Conservation (phyloP, 2,113 vertebrate species). For the Macrotis lagotis region DNA sequence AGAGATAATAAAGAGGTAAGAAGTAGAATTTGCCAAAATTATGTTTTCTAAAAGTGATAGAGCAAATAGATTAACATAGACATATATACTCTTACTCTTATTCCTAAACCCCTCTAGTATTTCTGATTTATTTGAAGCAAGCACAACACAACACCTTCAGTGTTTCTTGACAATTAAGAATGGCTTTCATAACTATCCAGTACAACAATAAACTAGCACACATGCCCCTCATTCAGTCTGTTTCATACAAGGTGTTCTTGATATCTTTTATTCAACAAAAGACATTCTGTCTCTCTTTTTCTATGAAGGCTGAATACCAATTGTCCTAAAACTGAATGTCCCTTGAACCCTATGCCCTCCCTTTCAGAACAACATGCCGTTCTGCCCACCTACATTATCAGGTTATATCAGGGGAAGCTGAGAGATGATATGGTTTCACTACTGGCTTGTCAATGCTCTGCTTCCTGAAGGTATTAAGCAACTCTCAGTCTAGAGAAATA, state of each 20-base stretch:
- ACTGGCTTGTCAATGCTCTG: not conserved
- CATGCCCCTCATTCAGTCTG: constrained; percentile 51
- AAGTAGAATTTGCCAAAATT: constrained; percentile 42
- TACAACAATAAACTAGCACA: constrained; percentile 66
- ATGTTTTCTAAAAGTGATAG: constrained; percentile 38
- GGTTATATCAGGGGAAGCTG: not conserved
- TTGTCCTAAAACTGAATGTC: constrained; percentile 51
- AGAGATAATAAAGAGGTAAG: constrained; percentile 38
- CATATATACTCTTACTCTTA: constrained; percentile 33
- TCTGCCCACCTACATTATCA: not conserved
- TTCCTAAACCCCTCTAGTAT: constrained; percentile 46
- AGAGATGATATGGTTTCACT: constrained; percentile 21
- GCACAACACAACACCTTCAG: constrained; percentile 62
- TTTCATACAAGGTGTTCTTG: constrained; percentile 50
- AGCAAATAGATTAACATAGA: constrained; percentile 42
- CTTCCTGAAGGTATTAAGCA: not conserved
- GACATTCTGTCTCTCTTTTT: constrained; percentile 61
- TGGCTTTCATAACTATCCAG: constrained; percentile 74
- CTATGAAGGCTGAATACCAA: constrained; percentile 55
- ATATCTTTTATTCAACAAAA: constrained; percentile 61
- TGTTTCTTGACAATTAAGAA: constrained; percentile 72
- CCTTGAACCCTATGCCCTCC: constrained; percentile 37
- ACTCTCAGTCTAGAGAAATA: not conserved
- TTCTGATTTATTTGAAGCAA: constrained; percentile 76
- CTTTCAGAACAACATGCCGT: constrained; percentile 14